Conservation (phyloP, 2,113 vertebrate species). For the Cheilinus undulatus region DNA sequence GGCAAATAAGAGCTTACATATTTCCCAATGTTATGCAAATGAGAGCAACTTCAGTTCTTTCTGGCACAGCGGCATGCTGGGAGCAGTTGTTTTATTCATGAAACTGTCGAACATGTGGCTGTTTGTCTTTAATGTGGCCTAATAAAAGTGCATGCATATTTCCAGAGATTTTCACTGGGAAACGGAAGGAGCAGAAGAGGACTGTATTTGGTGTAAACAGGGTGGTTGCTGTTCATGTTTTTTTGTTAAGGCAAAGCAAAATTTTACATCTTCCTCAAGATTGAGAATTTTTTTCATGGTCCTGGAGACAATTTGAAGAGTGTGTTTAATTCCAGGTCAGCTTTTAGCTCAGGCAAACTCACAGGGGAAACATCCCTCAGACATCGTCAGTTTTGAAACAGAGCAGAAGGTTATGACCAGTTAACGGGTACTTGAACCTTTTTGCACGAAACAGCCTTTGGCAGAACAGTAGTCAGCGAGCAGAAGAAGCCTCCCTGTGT, state of each 20-base stretch:
- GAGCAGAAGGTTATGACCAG: conserved; percentile 25
- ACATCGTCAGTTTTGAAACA: conserved; percentile 10
- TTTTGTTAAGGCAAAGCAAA: too few relatives aligned
- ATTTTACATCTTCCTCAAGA: too few relatives aligned
- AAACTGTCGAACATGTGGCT: conserved; percentile 9
- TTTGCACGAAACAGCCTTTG: conserved; percentile 13
- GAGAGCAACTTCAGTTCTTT: not conserved
- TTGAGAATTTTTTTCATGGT: not conserved
- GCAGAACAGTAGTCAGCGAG: conserved; percentile 11
- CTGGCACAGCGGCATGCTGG: conserved; percentile 1
- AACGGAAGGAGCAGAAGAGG: not conserved
- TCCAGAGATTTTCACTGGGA: conserved; percentile 16
- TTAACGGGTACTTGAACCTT: conserved; percentile 19
- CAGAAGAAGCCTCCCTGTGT: conserved; percentile 1
- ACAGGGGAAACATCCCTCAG: conserved; percentile 21
- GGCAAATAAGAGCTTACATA: not conserved
- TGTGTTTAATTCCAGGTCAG: not conserved
- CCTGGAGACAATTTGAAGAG: not conserved
- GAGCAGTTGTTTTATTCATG: conserved; percentile 61
- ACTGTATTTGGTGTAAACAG: not conserved
- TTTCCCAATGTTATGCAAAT: conserved; percentile 28
- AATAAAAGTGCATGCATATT: conserved; percentile 20
- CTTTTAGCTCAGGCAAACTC: not conserved
- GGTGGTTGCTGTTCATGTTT: not conserved
- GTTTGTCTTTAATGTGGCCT: conserved; percentile 31